Conservation (phyloP, 2,113 vertebrate species). For the Cyanoderma ruficeps region DNA sequence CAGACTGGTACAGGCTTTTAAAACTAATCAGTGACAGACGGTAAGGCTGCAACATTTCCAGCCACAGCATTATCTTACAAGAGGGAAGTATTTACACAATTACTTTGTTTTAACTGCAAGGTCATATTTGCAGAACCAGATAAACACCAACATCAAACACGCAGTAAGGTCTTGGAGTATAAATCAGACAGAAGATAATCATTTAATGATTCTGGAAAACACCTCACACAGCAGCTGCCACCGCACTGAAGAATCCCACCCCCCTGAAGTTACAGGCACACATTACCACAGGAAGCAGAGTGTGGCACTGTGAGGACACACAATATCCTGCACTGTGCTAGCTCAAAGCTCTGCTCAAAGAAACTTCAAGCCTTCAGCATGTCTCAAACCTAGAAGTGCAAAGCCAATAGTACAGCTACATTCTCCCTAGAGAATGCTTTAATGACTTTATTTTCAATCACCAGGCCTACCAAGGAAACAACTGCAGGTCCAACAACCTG, state of each 20-base stretch:
- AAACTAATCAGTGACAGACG: background rate
- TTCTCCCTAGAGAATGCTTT: background rate
- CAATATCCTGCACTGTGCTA: background rate
- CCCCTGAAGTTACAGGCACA: background rate
- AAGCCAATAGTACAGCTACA: background rate
- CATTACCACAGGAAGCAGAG: background rate
- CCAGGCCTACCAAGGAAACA: background rate
- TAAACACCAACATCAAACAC: conserved; percentile 27
- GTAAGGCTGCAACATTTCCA: background rate
- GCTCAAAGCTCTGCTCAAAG: background rate
- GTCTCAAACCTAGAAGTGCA: background rate
- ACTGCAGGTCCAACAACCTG: background rate
- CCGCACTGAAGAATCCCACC: background rate
- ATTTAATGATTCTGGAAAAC: background rate
- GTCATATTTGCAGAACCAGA: conserved; percentile 45
- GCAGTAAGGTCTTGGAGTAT: background rate
- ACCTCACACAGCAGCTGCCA: background rate
- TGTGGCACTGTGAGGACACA: background rate
- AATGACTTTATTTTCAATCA: background rate
- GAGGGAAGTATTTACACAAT: background rate
- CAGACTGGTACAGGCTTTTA: background rate
- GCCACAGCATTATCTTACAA: background rate
- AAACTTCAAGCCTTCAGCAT: background rate
- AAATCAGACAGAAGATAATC: background rate
- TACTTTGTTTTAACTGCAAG: background rate